Evolutionary conservation across 2,797 vertebrate genomes (phyloP).

Genomic region (Molossus alvarezi): DNA sequence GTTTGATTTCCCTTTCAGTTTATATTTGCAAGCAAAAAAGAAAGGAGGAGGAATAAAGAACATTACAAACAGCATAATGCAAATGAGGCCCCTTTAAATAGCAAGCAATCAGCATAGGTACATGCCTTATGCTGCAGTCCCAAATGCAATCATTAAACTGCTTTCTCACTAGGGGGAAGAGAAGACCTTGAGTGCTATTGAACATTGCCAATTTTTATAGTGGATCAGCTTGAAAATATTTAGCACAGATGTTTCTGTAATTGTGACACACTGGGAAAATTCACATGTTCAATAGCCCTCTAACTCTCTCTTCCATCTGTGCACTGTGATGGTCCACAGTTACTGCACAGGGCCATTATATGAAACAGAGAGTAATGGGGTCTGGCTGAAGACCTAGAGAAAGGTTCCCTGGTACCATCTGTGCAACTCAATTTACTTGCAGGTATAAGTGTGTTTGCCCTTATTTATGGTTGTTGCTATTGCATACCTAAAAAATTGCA

Average conservation of each 20-base stretch:
- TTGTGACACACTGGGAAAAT: constrained; percentile 92
- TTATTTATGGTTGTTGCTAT: neutral
- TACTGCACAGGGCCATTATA: constrained; percentile 80
- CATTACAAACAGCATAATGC: constrained; percentile 87
- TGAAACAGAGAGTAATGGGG: constrained; percentile 81
- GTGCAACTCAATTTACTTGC: constrained; percentile 82
- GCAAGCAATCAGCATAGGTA: constrained; percentile 87
- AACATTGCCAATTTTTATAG: constrained; percentile 91
- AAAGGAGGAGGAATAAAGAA: constrained; percentile 84
- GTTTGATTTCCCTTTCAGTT: constrained; percentile 83
- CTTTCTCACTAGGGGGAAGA: constrained; percentile 86
- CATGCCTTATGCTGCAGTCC: constrained; percentile 86
- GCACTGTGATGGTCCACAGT: constrained; percentile 86
- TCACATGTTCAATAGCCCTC: constrained; percentile 90
- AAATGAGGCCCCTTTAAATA: constrained; percentile 88
- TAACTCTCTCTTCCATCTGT: constrained; percentile 91
- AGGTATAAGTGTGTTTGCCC: constrained; percentile 61
- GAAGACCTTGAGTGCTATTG: constrained; percentile 89
- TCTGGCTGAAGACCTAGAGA: constrained; percentile 84
- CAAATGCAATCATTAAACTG: constrained; percentile 86
- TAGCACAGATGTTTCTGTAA: constrained; percentile 92
- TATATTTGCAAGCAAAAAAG: constrained; percentile 87
- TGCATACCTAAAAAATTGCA: neutral
- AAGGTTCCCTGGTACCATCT: constrained; percentile 85
- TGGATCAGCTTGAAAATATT: constrained; percentile 92